Base-by-base conservation (phyloP, 2,797 vertebrate species). In the Acrocephalus scirpaceus region DNA sequence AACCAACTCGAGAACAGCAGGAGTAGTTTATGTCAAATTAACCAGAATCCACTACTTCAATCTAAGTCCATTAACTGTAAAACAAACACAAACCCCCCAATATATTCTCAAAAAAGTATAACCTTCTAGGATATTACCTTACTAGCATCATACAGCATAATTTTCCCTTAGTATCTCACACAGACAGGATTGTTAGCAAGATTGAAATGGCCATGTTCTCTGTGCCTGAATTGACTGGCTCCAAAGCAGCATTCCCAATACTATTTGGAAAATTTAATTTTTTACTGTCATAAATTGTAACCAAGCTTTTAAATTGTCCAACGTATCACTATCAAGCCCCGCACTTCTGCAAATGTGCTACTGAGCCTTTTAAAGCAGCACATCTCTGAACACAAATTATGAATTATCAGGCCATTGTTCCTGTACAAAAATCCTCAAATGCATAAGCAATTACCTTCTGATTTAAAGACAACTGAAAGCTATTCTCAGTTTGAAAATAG, bases 381-480 rank as follows among this genome's bases (percentile, higher is more conserved):
- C 32, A 44, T 36, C 40, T 74, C 20, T 71, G 50, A 93, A 90
- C 22, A 74, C 25, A 91, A 92, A 90, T 73, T 76, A 93, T 56
- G 71, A 93, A 92, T 77, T 90, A 93, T 69, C 71, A 82, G 40
- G 26, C 67, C 80, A 83, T 47, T 78, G n/a, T 53, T 93, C 34
- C 71, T 86, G 21, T 57, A 72, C 42, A 88, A 87, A 75, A 58
- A 80, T 83, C 66, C 56, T 71, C 74, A 94, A 86, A 87, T 42
- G 54, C 22, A 21, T 82, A 92, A 88, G 77, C 82, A 95, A 94
- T 95, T 86, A 90, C 70, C 36, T 86, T 94, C 73, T 85, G 71
- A 96, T 96, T 96, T 89, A 91, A 92, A 66, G 81, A 72, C 30
- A 93, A 90, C 1, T 71, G 73, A 95, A 96, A 95, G 79, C 34